Conservation (phyloP, 2,888 invertebrate species). For the Caenorhabditis sp. region DNA sequence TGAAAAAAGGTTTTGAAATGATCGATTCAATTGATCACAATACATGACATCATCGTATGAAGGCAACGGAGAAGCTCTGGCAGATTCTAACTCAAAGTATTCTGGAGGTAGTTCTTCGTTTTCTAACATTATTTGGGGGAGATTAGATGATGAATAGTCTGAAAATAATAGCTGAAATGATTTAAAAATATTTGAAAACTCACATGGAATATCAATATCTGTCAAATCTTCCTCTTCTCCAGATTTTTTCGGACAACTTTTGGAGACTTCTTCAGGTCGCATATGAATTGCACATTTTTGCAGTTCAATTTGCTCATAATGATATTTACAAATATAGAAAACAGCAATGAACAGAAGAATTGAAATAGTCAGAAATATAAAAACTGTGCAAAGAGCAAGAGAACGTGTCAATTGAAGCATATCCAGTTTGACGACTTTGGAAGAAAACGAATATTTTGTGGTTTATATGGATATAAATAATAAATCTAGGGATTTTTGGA, state of each 20-base stretch:
- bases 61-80: slow-evolving; percentile 43
- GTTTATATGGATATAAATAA: too few relatives aligned
- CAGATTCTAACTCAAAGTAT: slow-evolving; percentile 30
- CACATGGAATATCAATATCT: slow-evolving; percentile 25
- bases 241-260: background rate
- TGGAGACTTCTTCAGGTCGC: slow-evolving; percentile 26
- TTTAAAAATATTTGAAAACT: slow-evolving; percentile 8
- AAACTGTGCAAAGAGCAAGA: slow-evolving; percentile 30
- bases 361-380: slow-evolving; percentile 27
- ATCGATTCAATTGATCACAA: slow-evolving; percentile 41
- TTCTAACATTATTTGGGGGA: slow-evolving; percentile 23
- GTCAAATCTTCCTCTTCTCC: slow-evolving; percentile 9
- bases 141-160: slow-evolving; percentile 16
- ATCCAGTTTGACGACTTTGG: background rate
- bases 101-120: slow-evolving; percentile 37
- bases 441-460: too few relatives aligned
- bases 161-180: background rate
- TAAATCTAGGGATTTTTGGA: too few relatives aligned
- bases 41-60: slow-evolving; percentile 47
- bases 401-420: slow-evolving; percentile 28
- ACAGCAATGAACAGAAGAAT: slow-evolving; percentile 24
- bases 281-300: slow-evolving; percentile 14
- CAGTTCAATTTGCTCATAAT: slow-evolving; percentile 16
- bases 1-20: slow-evolving; percentile 38
- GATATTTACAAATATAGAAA: slow-evolving; percentile 30